Base-by-base conservation (phyloP, 1,140 invertebrate genomes). In the Aphis craccivora region DNA sequence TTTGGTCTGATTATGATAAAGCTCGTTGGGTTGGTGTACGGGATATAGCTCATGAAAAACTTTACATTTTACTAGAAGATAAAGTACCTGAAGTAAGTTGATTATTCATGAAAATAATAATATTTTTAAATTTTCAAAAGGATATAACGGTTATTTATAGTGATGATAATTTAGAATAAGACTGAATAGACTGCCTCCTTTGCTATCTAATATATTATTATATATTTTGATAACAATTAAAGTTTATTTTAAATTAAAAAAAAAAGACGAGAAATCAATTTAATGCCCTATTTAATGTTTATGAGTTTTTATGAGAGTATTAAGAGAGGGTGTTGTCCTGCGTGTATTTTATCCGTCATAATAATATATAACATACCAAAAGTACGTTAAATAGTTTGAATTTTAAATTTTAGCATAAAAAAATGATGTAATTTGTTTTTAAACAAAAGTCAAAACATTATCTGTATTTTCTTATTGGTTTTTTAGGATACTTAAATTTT, bases 11-110 rank as follows among this genome's bases (percentile, higher is more conserved):
- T 95, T 99, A 97, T 95, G 98, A 99, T 95, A 97, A 97, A 95
- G 99, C 99, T 40, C 96, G 98, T 93, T 99, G 99, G 99, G 98
- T 98, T 89, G 99, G 98, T 22, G 99, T 98, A 25, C 96, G 99
- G n/a, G 98, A 99, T 95, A 97, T 97, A 94, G 99, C 99, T 18
- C 98, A 99, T 95, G 99, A 99, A 95, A 99, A 99, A 96, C 96
- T 99, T 3, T 98, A 97, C 94, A 96, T 95, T 55, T 96, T 99
- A 88, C 95, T 99, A 20, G 95, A 96, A 93, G 98, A 99, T 96
- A 96, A 97, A 53, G 97, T 97, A 67, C 98, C 98, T 45, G 98
- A 99, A 96, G 98, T 98, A 95, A 94, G 94, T 91, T n/a, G 0
- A 30, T 37, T 53, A 14, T 76, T 51, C 35, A 83, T 20, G 14